A percentile compares a stretch with the other conserved stretches of the same genome.
These are phyloP conservation scores for Eueremaeus valkanovi DNA, from an alignment of 2,888 invertebrate genomes.

Conservation along the genomic window DNA sequence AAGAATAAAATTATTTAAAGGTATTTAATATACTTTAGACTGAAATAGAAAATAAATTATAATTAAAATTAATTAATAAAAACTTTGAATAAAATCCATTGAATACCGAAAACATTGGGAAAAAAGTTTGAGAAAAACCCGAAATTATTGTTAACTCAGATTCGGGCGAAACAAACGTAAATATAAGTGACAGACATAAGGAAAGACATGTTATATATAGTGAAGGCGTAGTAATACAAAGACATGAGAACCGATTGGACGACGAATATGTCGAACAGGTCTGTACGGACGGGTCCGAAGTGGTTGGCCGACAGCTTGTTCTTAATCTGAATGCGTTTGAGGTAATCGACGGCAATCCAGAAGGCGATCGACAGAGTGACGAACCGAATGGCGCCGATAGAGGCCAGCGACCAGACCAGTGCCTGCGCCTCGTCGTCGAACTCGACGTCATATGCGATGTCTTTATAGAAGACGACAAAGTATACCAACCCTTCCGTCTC, in stretches of 20 bases:
- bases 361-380: neutral
- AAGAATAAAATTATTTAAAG: too few species aligned
- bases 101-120: too few species aligned
- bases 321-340: neutral
- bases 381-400: neutral
- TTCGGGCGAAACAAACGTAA: neutral
- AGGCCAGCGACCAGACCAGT: neutral
- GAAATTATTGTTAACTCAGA: neutral
- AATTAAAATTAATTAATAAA: too few species aligned
- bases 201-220: neutral
- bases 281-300: neutral
- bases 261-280: neutral
- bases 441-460: neutral
- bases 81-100: too few species aligned
- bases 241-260: neutral
- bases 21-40: too few species aligned
- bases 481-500: neutral
- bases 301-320: neutral
- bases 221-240: neutral
- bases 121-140: too few species aligned
- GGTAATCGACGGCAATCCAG: neutral
- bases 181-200: neutral
- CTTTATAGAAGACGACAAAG: neutral
- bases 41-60: too few species aligned
- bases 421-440: conserved; percentile 10